A percentile compares a stretch with the other conserved stretches of the same genome.
Conservation (phyloP, 2,113 vertebrate genomes). For the Cairina moschata region DNA sequence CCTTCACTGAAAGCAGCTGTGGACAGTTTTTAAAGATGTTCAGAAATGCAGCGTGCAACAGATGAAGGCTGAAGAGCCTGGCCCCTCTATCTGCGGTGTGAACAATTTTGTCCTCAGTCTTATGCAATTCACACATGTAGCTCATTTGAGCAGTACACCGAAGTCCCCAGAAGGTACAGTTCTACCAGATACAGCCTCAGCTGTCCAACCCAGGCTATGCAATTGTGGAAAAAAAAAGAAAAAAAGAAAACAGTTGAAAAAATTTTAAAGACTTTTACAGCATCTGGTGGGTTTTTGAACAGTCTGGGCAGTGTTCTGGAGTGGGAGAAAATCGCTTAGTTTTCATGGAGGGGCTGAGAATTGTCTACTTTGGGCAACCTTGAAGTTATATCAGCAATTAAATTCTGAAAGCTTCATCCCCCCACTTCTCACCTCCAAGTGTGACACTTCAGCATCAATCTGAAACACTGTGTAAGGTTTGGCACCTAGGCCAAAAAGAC, state of each 20-base stretch:
- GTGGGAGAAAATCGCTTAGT: background rate
- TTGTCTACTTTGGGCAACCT: background rate
- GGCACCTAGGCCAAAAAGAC: background rate
- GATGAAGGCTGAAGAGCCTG: background rate
- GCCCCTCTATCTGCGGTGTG: accelerated
- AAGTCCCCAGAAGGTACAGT: background rate
- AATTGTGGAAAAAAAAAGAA: background rate
- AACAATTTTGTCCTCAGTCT: background rate
- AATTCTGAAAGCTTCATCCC: background rate
- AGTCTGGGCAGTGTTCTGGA: background rate
- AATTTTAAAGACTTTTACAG: accelerated
- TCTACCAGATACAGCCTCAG: background rate
- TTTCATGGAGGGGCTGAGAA: background rate
- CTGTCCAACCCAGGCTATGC: background rate
- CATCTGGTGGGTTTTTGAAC: background rate
- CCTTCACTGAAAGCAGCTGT: background rate
- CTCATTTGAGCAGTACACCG: background rate
- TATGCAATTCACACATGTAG: accelerated
- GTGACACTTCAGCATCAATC: background rate
- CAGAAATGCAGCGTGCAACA: accelerated
- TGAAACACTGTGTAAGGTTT: background rate
- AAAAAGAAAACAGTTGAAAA: background rate
- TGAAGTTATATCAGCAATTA: background rate
- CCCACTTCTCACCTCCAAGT: background rate
- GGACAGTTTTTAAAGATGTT: background rate